Base-by-base conservation (phyloP, 2,797 vertebrate genomes). In the Gymnothorax javanicus region DNA sequence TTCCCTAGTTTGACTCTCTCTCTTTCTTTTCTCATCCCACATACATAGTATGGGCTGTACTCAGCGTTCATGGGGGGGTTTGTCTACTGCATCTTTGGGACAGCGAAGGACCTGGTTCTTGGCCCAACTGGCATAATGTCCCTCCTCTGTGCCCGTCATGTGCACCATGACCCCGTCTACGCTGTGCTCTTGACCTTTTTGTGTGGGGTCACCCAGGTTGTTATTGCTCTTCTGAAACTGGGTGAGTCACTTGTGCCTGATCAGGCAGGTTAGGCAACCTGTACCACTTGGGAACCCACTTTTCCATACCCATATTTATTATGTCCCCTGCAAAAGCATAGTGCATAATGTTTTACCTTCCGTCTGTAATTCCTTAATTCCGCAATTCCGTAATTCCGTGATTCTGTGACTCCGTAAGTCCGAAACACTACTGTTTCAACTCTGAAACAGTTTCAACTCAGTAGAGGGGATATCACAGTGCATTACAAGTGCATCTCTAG, bases 111-210 rank as follows among this genome's bases (percentile, higher is more conserved):
- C 0, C 94, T 99, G 92, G 99, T 98, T 0, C 93, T 99, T 92
- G 98, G 98, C 54, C 98, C 98, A 27, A 99, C 98, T 0, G 98
- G 98, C 90, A 98, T 99, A 95, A 97, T 99, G 98, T 99, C 98
- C 0, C 97, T 99, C 67, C 95, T 99, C 58, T 97, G 98, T 67
- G 97, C 96, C 33, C 94, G 96, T 0, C 97, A 98, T 27, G 93
- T 97, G 0, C 95, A 93, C 87, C 96, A 95, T 0, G 91, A 97
- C 88, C 97, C 97, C 0, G 93, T 90, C 20, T 95, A 95, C 0
- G 98, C 98, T 0, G 87, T 98, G 20, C 94, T 99, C 84, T 96
- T 99, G 86, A 82, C 97, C 86, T 98, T 99, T 90, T 96, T 99
- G 60, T 97, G 96, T 0, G 98, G 98, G 88, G 93, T 97, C 90